Percentiles rank a stretch among this genome's conserved stretches.
Conservation (phyloP, 2,888 invertebrate species). For the Eupithecia subumbrata region DNA sequence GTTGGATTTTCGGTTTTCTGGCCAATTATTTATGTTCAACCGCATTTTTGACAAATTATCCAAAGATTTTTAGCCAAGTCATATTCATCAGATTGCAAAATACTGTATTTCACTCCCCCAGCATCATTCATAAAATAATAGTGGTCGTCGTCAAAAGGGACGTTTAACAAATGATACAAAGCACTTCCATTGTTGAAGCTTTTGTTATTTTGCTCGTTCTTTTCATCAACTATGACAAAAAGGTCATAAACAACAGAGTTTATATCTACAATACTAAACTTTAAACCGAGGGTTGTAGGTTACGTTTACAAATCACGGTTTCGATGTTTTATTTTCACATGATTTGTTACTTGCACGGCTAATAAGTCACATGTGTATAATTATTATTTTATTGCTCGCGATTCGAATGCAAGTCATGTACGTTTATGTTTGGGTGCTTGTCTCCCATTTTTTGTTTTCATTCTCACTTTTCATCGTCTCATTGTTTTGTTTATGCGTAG, state of each 20-base stretch:
- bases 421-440: slow-evolving; percentile 68
- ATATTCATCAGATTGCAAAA: slow-evolving; percentile 60
- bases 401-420: slow-evolving; percentile 76
- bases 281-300: slow-evolving; percentile 27
- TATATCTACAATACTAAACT: slow-evolving; percentile 25
- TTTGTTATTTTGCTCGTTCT: slow-evolving; percentile 76
- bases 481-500: slow-evolving; percentile 70
- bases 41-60: neutral
- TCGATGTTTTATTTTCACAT: slow-evolving; percentile 63
- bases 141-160: slow-evolving; percentile 80
- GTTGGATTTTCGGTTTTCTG: neutral
- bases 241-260: slow-evolving; percentile 48
- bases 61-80: slow-evolving; percentile 40
- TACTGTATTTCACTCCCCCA: slow-evolving; percentile 64
- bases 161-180: slow-evolving; percentile 83
- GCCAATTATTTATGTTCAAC: neutral
- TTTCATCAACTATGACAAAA: slow-evolving; percentile 52
- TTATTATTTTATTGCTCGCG: slow-evolving; percentile 81
- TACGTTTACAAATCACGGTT: slow-evolving; percentile 36
- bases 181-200: slow-evolving; percentile 79
- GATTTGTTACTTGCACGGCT: slow-evolving; percentile 71
- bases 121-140: slow-evolving; percentile 82
- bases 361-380: slow-evolving; percentile 83
- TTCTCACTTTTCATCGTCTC: slow-evolving; percentile 63
- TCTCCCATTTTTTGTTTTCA: slow-evolving; percentile 59